These are phyloP conservation scores for Caenorhabditis japonica DNA, from an alignment of 2,888 invertebrate genomes.

Conservation along the genomic window DNA sequence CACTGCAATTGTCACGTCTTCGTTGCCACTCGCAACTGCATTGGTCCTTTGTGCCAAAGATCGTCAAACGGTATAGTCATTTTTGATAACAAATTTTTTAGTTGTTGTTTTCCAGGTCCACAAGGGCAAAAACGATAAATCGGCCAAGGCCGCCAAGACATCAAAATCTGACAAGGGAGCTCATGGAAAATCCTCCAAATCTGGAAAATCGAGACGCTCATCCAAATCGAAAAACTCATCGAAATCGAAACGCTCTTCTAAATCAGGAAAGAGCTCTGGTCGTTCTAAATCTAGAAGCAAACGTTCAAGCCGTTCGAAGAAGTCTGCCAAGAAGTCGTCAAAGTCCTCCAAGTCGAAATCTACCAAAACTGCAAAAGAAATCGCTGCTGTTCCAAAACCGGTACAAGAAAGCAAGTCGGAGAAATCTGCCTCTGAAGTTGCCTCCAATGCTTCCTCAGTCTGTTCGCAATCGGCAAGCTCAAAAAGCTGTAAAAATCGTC, in stretches of 20 bases:
- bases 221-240: constrained; percentile 29
- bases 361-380: neutral
- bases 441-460: neutral
- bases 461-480: constrained; percentile 10
- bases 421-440: constrained; percentile 4
- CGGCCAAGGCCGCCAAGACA: constrained; percentile 18
- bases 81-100: neutral
- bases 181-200: constrained; percentile 31
- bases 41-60: constrained; percentile 44
- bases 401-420: neutral
- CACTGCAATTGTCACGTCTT: constrained; percentile 38
- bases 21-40: constrained; percentile 45
- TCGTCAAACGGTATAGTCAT: constrained; percentile 22
- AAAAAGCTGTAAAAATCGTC: constrained; percentile 18
- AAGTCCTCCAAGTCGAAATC: constrained; percentile 12
- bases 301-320: neutral
- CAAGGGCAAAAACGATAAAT: constrained; percentile 12
- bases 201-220: constrained; percentile 27
- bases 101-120: constrained; percentile 13
- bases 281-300: no score
- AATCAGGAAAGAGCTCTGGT: no score
- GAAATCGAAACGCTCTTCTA: constrained; percentile 12
- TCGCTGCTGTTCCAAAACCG: neutral
- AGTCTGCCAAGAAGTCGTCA: neutral
- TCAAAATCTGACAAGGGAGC: constrained; percentile 9